Evolutionary conservation across 2,888 invertebrate species (phyloP).

Genomic region (Eilema caniola): DNA sequence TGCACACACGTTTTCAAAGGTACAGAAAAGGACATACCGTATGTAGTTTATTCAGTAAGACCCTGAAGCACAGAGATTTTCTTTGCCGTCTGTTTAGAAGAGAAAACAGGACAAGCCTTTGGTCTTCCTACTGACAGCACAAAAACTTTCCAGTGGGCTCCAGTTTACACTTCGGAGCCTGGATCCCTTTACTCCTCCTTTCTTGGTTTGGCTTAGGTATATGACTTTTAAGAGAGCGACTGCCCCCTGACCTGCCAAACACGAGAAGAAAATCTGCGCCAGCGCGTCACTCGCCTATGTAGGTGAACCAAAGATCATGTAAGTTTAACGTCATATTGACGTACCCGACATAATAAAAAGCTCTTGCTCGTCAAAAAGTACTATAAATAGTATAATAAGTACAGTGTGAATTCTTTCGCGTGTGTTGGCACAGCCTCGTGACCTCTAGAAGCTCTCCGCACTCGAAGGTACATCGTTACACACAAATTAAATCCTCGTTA

Average conservation of each 20-base stretch:
- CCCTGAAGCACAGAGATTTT: too few species aligned
- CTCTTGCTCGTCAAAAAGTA: neutral
- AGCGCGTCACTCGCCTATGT: too few species aligned
- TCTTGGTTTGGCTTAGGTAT: too few species aligned
- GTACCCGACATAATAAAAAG: too few species aligned
- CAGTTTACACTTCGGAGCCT: neutral
- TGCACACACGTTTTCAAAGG: neutral
- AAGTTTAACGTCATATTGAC: too few species aligned
- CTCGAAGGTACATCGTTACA: conserved; percentile 25
- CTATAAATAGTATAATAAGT: neutral
- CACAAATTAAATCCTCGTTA: conserved; percentile 51
- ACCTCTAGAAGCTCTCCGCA: conserved; percentile 17
- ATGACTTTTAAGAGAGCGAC: neutral
- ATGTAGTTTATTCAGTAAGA: too few species aligned
- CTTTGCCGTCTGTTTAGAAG: too few species aligned
- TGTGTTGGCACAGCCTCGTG: neutral
- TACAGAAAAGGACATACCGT: neutral
- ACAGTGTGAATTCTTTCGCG: neutral
- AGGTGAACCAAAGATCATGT: neutral
- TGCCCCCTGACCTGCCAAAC: neutral
- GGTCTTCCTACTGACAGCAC: too few species aligned
- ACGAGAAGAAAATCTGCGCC: neutral
- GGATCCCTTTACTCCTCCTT: neutral
- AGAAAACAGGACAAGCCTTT: too few species aligned
- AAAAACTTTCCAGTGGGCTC: too few species aligned